Percentiles rank a stretch among this genome's conserved stretches.
These are phyloP conservation scores for Microcebus lehilahytsara DNA, from an alignment of 2,113 vertebrate genomes.

Conservation along the genomic window DNA sequence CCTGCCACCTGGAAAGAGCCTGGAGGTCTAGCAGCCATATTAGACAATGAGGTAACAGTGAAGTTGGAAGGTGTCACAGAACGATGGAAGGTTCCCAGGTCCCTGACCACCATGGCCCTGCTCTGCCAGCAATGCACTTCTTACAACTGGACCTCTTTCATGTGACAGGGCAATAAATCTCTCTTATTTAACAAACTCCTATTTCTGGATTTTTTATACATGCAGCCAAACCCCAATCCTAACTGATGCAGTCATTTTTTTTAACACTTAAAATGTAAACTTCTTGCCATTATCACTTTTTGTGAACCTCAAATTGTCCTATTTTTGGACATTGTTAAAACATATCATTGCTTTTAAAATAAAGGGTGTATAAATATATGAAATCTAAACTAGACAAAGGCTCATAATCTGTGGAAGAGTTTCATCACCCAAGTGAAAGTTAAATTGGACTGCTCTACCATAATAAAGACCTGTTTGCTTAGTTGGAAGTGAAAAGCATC, in stretches of 20 bases:
- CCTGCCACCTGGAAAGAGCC: neutral
- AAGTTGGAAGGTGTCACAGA: neutral
- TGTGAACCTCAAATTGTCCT: neutral
- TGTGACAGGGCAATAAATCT: neutral
- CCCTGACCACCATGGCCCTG: neutral
- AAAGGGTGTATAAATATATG: neutral
- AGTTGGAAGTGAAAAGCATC: slow-evolving; percentile 5
- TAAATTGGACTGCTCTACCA: neutral
- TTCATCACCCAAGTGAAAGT: slow-evolving; percentile 16
- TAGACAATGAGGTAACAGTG: neutral
- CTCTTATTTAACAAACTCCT: neutral
- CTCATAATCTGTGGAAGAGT: neutral
- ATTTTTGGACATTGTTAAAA: neutral
- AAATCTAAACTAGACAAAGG: neutral
- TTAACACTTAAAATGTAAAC: neutral
- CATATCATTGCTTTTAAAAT: slow-evolving; percentile 16
- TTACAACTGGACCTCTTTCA: neutral
- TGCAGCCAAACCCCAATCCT: neutral
- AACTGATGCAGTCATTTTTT: neutral
- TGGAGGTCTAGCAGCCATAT: neutral
- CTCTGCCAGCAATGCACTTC: neutral
- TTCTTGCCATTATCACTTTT: neutral
- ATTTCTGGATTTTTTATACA: slow-evolving; percentile 9
- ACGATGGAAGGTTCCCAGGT: neutral
- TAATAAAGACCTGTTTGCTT: neutral